These are phyloP conservation scores for Thunnus thynnus DNA, from an alignment of 2,113 vertebrate genomes.

Conservation along the genomic window DNA sequence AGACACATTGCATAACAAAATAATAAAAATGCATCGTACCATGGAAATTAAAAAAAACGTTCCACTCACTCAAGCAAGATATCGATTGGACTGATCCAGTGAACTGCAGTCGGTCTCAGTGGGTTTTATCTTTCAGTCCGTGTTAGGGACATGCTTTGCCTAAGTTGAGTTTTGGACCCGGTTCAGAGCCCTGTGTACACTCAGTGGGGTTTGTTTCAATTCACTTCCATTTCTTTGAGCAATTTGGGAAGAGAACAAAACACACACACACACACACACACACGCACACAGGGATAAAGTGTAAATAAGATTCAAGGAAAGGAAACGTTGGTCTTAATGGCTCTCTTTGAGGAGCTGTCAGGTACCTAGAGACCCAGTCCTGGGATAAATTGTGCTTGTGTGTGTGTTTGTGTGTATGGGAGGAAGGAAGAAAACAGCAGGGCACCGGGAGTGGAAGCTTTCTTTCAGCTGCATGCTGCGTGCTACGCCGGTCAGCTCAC, in stretches of 20 bases:
- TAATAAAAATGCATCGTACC: conserved; percentile 29
- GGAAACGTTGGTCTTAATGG: conserved; percentile 42
- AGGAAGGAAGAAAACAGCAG: conserved; percentile 62
- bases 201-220: conserved; percentile 30
- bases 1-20: conserved; percentile 58
- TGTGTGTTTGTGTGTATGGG: conserved; percentile 29
- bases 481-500: conserved; percentile 21
- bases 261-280: not conserved
- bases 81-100: conserved; percentile 41
- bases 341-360: conserved; percentile 41
- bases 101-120: conserved; percentile 52
- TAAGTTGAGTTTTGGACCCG: conserved; percentile 37
- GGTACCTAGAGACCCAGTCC: conserved; percentile 44
- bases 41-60: conserved; percentile 17
- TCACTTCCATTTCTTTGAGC: conserved; percentile 46
- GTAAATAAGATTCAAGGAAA: conserved; percentile 51
- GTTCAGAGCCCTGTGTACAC: conserved; percentile 37
- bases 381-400: conserved; percentile 46
- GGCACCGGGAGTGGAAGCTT: conserved; percentile 55
- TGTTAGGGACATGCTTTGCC: conserved; percentile 1
- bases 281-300: conserved; percentile 16
- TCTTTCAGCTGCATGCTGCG: conserved; percentile 57
- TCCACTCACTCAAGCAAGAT: conserved; percentile 47
- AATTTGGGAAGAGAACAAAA: conserved; percentile 33
- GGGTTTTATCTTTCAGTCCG: conserved; percentile 46